A percentile compares a stretch with the other conserved stretches of the same genome.
phyloP scores from a whole-genome alignment of 2,888 invertebrate species.

The Oligia latruncula region DNA sequence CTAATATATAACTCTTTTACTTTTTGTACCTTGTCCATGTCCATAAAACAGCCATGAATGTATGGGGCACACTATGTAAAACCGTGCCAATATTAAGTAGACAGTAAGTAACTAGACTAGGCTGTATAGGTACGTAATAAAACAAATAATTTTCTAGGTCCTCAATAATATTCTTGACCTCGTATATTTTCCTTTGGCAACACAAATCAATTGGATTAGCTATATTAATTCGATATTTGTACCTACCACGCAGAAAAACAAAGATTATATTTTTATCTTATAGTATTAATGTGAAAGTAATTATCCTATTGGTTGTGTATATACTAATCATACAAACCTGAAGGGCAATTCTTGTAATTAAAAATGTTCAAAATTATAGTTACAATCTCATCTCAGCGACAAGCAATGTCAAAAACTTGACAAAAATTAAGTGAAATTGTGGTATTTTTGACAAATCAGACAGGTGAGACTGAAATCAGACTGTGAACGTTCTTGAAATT shows the following conservation, averaged over 20 bases:
- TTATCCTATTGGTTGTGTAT: background rate
- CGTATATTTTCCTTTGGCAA: conserved; percentile 4
- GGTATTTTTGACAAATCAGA: background rate
- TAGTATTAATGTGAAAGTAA: background rate
- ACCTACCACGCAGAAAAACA: background rate
- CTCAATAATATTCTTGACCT: conserved; percentile 4
- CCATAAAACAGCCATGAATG: background rate
- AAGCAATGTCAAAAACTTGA: background rate
- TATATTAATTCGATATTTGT: conserved; percentile 19
- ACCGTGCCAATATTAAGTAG: background rate
- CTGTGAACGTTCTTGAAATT: background rate
- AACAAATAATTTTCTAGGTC: conserved; percentile 13
- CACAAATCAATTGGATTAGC: conserved; percentile 39
- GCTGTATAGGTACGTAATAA: conserved; percentile 2
- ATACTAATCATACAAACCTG: too few relatives aligned
- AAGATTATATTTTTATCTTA: background rate
- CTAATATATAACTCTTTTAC: background rate
- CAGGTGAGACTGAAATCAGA: background rate
- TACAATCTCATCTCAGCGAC: background rate
- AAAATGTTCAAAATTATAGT: background rate
- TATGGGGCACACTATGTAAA: background rate
- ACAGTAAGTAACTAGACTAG: background rate
- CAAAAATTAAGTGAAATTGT: background rate
- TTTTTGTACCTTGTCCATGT: background rate
- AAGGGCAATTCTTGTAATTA: background rate